phyloP scores from a whole-genome alignment of 1,140 invertebrate species.

The Augochlora pura region DNA sequence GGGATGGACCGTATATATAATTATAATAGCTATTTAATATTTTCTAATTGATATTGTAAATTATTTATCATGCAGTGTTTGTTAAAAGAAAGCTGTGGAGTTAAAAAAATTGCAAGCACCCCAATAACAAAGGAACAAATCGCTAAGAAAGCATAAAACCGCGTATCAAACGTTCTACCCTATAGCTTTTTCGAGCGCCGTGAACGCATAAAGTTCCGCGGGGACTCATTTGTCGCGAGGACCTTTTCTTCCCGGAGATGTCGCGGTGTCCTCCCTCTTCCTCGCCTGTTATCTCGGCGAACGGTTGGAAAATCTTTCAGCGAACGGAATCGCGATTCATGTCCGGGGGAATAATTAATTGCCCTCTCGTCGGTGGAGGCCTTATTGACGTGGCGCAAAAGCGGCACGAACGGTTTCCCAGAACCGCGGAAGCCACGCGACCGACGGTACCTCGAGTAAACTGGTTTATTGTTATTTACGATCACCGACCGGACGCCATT shows the following conservation, averaged over 20 bases:
- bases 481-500: slow-evolving; percentile 57
- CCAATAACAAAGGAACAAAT: no score
- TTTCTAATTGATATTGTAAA: no score
- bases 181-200: no score
- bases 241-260: neutral
- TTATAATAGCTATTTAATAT: no score
- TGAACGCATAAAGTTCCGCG: no score
- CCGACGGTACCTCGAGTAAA: slow-evolving; percentile 52
- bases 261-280: no score
- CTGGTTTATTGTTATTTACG: slow-evolving; percentile 64
- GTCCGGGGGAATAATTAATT: slow-evolving; percentile 62
- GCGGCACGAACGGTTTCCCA: slow-evolving; percentile 34
- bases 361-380: slow-evolving; percentile 20
- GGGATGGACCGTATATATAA: no score
- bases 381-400: slow-evolving; percentile 47
- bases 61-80: no score
- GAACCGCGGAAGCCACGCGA: slow-evolving; percentile 63
- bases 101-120: no score
- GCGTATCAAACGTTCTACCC: no score
- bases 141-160: no score
- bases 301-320: slow-evolving; percentile 22
- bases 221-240: neutral
- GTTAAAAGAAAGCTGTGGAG: no score
- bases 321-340: slow-evolving; percentile 52
- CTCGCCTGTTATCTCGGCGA: slow-evolving; percentile 1